phyloP scores from a whole-genome alignment of 2,113 vertebrate genomes.

The Tichodroma muraria region DNA sequence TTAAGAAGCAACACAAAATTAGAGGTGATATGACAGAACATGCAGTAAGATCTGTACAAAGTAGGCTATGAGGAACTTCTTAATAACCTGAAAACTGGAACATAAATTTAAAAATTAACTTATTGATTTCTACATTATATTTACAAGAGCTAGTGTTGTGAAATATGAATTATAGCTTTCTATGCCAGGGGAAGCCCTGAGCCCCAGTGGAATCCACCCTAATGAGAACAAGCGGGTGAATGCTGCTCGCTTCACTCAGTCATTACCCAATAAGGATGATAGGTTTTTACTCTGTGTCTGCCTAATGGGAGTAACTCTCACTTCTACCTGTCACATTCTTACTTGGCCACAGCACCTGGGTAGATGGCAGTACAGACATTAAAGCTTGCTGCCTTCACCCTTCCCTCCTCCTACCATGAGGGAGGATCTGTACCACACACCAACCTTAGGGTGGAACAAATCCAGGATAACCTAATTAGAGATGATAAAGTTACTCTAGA shows the following conservation, averaged over 20 bases:
- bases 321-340: not conserved
- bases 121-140: constrained; percentile 41
- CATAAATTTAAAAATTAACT: not conserved
- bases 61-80: not conserved
- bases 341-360: not conserved
- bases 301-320: not conserved
- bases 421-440: not conserved
- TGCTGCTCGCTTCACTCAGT: not conserved
- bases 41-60: not conserved
- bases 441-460: not conserved
- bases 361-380: not conserved
- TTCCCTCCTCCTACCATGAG: not conserved
- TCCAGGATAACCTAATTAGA: not conserved
- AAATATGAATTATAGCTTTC: constrained; percentile 15
- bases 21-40: not conserved
- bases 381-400: not conserved
- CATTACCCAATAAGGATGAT: not conserved
- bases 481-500: not conserved
- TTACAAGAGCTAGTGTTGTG: not conserved
- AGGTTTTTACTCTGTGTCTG: not conserved
- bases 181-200: not conserved
- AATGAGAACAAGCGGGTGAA: not conserved
- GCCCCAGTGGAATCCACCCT: not conserved
- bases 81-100: constrained; percentile 26
- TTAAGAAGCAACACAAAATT: not conserved